phyloP scores from a whole-genome alignment of 2,888 invertebrate genomes.

The Dorcus parallelipipedus region DNA sequence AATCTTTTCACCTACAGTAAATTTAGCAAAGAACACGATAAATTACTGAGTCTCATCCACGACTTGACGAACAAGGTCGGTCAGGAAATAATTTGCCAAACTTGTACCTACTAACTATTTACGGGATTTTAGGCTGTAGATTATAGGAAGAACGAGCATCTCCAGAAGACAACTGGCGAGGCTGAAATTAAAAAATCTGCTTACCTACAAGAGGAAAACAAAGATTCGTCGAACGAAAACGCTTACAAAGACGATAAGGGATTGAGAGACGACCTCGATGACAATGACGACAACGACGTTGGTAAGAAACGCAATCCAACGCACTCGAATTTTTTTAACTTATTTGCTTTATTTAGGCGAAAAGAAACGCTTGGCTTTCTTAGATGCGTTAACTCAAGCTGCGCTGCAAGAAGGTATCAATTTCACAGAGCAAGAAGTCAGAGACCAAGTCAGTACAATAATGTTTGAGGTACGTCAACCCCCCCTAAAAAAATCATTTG shows the following conservation, averaged over 20 bases:
- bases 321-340: background rate
- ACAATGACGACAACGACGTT: conserved; percentile 69
- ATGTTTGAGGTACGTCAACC: conserved; percentile 70
- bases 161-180: conserved; percentile 48
- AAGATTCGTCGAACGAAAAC: background rate
- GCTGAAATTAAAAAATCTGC: conserved; percentile 4
- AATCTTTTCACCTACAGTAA: conserved; percentile 50
- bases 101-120: too few species aligned
- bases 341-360: conserved; percentile 46
- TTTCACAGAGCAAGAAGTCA: conserved; percentile 73
- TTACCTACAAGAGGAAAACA: background rate
- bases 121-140: conserved; percentile 56
- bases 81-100: too few species aligned
- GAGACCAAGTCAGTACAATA: conserved; percentile 81
- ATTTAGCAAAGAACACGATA: conserved; percentile 47
- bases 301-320: conserved; percentile 47
- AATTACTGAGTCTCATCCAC: conserved; percentile 51
- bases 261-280: conserved; percentile 77
- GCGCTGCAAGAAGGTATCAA: conserved; percentile 65
- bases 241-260: conserved; percentile 44
- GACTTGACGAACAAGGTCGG: conserved; percentile 49
- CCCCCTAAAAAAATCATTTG: background rate
- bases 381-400: conserved; percentile 80
- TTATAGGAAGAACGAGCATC: conserved; percentile 73
- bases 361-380: conserved; percentile 80